Evolutionary conservation across 2,888 invertebrate genomes (phyloP).

Genomic region (Yponomeuta evonymella): DNA sequence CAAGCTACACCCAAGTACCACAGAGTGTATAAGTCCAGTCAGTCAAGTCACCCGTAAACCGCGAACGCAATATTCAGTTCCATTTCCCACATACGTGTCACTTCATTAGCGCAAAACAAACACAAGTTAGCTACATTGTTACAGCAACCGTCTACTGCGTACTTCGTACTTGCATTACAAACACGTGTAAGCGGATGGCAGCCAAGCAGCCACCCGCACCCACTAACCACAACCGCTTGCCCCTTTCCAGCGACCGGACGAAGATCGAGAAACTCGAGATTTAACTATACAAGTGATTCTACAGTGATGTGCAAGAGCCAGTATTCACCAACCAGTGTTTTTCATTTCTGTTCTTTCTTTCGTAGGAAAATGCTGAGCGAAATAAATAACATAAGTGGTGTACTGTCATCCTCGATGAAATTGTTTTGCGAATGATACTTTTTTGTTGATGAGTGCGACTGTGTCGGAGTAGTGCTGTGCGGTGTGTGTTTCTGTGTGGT

Average conservation of each 20-base stretch:
- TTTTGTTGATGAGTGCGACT: constrained; percentile 63
- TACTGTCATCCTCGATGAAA: constrained; percentile 71
- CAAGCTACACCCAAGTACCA: no score
- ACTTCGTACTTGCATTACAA: constrained; percentile 8
- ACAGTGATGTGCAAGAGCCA: constrained; percentile 60
- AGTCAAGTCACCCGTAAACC: no score
- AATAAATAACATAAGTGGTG: constrained; percentile 75
- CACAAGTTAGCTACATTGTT: background rate
- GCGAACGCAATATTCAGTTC: constrained; percentile 18
- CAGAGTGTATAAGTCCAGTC: no score
- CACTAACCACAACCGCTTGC: constrained; percentile 73
- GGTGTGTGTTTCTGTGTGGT: constrained; percentile 12
- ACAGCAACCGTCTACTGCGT: constrained; percentile 12
- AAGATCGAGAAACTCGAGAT: constrained; percentile 69
- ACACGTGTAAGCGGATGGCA: constrained; percentile 9
- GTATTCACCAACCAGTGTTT: constrained; percentile 44
- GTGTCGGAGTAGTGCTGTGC: constrained; percentile 66
- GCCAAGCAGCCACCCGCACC: constrained; percentile 16
- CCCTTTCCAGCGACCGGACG: constrained; percentile 74
- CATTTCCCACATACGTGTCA: background rate
- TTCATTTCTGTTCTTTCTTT: constrained; percentile 65
- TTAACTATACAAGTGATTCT: constrained; percentile 42
- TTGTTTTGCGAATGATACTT: constrained; percentile 74
- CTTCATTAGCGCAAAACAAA: background rate
- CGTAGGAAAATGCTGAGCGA: constrained; percentile 74